Percentiles rank a stretch among this genome's conserved stretches.
phyloP scores from a whole-genome alignment of 2,113 vertebrate species.

The Tetrao urogallus region DNA sequence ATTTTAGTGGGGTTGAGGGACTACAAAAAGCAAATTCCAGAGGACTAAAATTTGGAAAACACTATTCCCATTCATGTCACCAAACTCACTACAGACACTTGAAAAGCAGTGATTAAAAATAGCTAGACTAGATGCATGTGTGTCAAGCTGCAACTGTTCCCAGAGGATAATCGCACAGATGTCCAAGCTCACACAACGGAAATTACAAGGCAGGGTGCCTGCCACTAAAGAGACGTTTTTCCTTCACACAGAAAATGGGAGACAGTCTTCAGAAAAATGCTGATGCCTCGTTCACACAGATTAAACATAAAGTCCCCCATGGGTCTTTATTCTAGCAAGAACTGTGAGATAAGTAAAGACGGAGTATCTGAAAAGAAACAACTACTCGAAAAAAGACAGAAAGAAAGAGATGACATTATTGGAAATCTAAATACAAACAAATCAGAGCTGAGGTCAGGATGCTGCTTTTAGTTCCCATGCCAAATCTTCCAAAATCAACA shows the following conservation, averaged over 20 bases:
- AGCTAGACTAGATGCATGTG: slow-evolving; percentile 52
- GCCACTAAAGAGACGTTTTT: slow-evolving; percentile 63
- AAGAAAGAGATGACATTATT: slow-evolving; percentile 29
- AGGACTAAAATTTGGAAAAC: slow-evolving; percentile 39
- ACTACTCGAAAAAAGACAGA: slow-evolving; percentile 14
- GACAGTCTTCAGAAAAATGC: slow-evolving; percentile 60
- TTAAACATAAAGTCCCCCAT: background rate
- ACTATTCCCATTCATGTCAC: slow-evolving; percentile 58
- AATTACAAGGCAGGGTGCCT: slow-evolving; percentile 67
- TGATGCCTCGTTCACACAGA: slow-evolving; percentile 45
- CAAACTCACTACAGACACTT: slow-evolving; percentile 41
- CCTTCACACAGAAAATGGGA: slow-evolving; percentile 61
- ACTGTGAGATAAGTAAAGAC: slow-evolving; percentile 56
- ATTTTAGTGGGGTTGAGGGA: background rate
- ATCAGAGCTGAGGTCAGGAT: slow-evolving; percentile 50
- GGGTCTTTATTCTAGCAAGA: slow-evolving; percentile 38
- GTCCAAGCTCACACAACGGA: slow-evolving; percentile 68
- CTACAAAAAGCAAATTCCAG: slow-evolving; percentile 46
- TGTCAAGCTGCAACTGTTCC: slow-evolving; percentile 61
- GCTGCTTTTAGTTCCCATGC: slow-evolving; percentile 73
- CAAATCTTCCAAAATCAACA: slow-evolving; percentile 81
- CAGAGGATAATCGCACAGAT: slow-evolving; percentile 66
- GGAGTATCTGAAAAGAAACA: slow-evolving; percentile 21
- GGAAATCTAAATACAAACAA: slow-evolving; percentile 68
- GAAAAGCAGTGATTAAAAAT: slow-evolving; percentile 70